Percentiles rank a stretch among this genome's conserved stretches.
Conservation (phyloP, 2,113 vertebrate species). For the Mesoclemmys tuberculata region DNA sequence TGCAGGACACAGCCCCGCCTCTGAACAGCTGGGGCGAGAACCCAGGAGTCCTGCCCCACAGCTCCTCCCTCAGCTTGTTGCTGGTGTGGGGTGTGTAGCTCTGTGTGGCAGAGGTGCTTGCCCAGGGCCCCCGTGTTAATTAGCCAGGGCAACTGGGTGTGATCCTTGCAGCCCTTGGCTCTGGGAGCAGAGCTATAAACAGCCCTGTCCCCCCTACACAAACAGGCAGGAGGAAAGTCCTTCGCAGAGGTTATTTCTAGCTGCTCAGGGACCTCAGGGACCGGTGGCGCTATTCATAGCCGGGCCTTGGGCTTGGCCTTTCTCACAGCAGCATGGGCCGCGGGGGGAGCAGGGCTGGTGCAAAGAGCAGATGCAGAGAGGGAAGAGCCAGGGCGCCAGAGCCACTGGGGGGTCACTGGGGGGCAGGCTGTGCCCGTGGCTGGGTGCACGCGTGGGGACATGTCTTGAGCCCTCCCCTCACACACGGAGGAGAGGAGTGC, state of each 20-base stretch:
- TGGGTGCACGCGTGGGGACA: not conserved
- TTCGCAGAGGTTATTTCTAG: not conserved
- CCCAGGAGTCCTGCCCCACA: not conserved
- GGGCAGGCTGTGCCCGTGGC: not conserved
- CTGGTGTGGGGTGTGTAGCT: not conserved
- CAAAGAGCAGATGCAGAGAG: not conserved
- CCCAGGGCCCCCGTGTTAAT: not conserved
- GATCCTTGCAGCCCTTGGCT: not conserved
- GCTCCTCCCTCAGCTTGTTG: not conserved
- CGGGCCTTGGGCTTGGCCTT: not conserved
- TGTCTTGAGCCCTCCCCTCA: not conserved
- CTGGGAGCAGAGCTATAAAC: not conserved
- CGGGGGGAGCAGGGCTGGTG: not conserved
- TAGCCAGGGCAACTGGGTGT: not conserved
- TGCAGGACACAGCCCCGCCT: too few relatives aligned
- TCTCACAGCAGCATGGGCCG: not conserved
- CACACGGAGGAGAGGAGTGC: not conserved
- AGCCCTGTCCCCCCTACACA: not conserved
- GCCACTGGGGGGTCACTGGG: not conserved
- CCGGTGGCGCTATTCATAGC: not conserved
- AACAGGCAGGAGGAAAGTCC: not conserved
- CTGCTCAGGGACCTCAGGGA: not conserved
- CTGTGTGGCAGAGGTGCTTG: not conserved
- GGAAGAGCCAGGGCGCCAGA: not conserved
- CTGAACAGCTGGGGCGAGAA: not conserved